Percentiles rank a stretch among this genome's conserved stretches.
phyloP scores from a whole-genome alignment of 2,113 vertebrate genomes.

The Varanus salvator region DNA sequence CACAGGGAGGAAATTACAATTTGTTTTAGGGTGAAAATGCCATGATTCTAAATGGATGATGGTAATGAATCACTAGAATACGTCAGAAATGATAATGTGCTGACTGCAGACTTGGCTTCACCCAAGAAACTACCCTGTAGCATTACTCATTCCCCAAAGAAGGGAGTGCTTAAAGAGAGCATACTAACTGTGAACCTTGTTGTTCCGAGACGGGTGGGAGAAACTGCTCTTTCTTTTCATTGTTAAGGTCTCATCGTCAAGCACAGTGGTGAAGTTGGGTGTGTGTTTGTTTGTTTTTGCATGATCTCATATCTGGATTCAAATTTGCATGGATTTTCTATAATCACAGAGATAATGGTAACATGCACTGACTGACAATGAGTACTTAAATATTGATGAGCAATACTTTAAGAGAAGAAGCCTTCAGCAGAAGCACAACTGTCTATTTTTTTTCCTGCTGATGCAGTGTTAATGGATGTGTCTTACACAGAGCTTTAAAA shows the following conservation, averaged over 20 bases:
- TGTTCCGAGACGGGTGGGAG: fast-evolving
- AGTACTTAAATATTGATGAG: constrained; percentile 62
- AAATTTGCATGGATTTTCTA: constrained; percentile 52
- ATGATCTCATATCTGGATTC: constrained; percentile 40
- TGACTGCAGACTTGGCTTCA: neutral
- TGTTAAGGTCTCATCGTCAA: constrained; percentile 17
- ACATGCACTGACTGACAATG: constrained; percentile 44
- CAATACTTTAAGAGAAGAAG: constrained; percentile 22
- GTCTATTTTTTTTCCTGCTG: constrained; percentile 2
- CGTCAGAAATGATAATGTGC: neutral
- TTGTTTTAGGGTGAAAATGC: neutral
- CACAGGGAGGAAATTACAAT: neutral
- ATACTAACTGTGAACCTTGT: neutral
- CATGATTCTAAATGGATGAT: neutral
- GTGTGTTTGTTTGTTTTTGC: neutral
- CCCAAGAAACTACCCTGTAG: neutral
- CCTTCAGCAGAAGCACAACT: constrained; percentile 34
- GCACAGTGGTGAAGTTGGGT: constrained; percentile 27
- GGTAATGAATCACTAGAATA: neutral
- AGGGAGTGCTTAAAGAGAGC: neutral
- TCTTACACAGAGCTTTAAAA: constrained; percentile 58
- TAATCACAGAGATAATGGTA: constrained; percentile 55
- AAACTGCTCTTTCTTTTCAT: too few species aligned
- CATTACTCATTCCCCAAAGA: neutral
- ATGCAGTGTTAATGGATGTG: constrained; percentile 37